Percentiles rank a stretch among this genome's conserved stretches.
These are phyloP conservation scores for Ophthalmolycus amberensis DNA, from an alignment of 2,113 vertebrate species.

Conservation along the genomic window DNA sequence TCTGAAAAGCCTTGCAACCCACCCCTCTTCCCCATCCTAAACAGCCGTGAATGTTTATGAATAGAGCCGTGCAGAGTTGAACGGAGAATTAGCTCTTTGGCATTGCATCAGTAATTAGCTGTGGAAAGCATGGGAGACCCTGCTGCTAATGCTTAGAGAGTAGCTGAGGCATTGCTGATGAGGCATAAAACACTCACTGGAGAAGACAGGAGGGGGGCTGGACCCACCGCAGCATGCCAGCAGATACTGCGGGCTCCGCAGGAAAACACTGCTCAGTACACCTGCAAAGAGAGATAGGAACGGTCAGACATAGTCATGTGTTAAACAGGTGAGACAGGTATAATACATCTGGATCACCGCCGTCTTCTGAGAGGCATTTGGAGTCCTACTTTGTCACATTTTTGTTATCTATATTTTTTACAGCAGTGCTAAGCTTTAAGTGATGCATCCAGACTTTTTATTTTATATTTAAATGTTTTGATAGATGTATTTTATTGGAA, in stretches of 20 bases:
- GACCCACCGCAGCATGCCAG: constrained; percentile 92
- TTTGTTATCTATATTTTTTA: neutral
- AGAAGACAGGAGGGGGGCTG: constrained; percentile 91
- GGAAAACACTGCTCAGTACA: constrained; percentile 88
- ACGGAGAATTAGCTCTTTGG: constrained; percentile 91
- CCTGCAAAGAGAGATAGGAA: constrained; percentile 85
- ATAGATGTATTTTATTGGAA: neutral
- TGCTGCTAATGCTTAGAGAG: constrained; percentile 91
- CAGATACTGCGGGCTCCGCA: constrained; percentile 86
- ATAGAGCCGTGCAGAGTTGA: constrained; percentile 90
- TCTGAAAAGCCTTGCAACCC: constrained; percentile 72
- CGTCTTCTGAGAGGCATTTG: neutral
- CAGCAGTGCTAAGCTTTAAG: neutral
- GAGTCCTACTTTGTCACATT: neutral
- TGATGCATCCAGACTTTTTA: neutral
- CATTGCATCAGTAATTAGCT: constrained; percentile 95
- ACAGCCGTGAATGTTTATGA: constrained; percentile 85
- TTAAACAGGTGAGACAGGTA: constrained; percentile 9
- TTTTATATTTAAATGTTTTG: neutral
- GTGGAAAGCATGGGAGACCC: constrained; percentile 92
- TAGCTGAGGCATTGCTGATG: constrained; percentile 94
- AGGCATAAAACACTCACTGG: constrained; percentile 97
- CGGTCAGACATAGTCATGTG: constrained; percentile 26
- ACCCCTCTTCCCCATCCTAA: constrained; percentile 72
- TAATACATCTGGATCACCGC: neutral